These are phyloP conservation scores for Pasiphila rectangulata DNA, from an alignment of 2,888 invertebrate genomes.

Conservation along the genomic window DNA sequence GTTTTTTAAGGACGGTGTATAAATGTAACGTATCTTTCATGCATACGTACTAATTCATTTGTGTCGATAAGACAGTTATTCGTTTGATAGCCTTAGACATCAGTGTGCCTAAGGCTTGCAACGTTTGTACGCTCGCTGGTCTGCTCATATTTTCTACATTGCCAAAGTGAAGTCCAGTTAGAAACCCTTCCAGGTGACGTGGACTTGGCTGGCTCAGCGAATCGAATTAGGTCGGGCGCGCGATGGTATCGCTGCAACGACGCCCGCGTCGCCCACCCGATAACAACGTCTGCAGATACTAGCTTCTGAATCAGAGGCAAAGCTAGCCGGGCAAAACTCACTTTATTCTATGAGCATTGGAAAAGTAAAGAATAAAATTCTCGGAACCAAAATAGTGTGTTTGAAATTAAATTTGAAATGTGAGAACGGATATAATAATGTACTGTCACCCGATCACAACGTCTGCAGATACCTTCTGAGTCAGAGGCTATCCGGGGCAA, in stretches of 20 bases:
- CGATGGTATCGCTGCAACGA: constrained; percentile 64
- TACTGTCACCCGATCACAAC: too few species aligned
- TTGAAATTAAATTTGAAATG: too few species aligned
- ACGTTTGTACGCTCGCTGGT: too few species aligned
- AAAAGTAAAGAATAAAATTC: neutral
- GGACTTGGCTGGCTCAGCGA: constrained; percentile 47
- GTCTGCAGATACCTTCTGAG: too few species aligned
- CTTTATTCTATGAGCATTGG: neutral
- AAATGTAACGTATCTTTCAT: too few species aligned
- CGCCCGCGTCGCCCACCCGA: constrained; percentile 45
- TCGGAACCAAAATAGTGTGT: neutral
- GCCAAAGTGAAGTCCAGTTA: constrained; percentile 6
- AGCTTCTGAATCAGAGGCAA: constrained; percentile 12
- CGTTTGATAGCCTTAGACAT: too few species aligned
- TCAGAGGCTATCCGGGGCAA: too few species aligned
- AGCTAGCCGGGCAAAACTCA: constrained; percentile 3
- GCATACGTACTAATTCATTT: too few species aligned
- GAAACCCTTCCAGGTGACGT: constrained; percentile 35
- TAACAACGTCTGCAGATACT: constrained; percentile 49
- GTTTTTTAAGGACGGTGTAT: too few species aligned
- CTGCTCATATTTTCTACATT: neutral
- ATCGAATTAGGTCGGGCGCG: constrained; percentile 71
- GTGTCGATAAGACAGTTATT: too few species aligned
- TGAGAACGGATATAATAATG: too few species aligned
- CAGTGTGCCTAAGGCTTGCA: too few species aligned